These are phyloP conservation scores for Dendrocincla fuliginosa DNA, from an alignment of 2,797 vertebrate genomes.

Conservation along the genomic window DNA sequence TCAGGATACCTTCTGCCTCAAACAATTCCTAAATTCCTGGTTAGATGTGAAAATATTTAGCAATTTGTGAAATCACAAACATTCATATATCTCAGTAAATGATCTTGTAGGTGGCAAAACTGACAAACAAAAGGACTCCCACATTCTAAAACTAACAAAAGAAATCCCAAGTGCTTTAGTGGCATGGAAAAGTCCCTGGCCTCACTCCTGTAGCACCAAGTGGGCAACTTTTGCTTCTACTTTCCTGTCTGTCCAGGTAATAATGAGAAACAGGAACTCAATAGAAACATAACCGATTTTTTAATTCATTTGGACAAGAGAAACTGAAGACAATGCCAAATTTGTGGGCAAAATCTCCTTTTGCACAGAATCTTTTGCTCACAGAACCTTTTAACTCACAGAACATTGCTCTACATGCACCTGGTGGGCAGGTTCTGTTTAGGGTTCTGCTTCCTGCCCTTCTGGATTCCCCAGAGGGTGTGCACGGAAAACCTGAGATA, in stretches of 20 bases:
- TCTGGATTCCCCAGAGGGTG: not conserved
- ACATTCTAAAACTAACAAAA: not conserved
- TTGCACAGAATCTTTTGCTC: not conserved
- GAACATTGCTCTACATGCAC: not conserved
- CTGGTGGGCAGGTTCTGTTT: not conserved
- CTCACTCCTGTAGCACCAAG: not conserved
- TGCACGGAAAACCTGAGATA: not conserved
- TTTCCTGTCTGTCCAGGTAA: not conserved
- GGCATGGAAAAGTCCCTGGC: not conserved
- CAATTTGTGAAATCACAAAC: constrained; percentile 15
- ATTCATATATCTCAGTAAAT: not conserved
- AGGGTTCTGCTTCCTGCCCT: not conserved
- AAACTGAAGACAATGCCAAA: not conserved
- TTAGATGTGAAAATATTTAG: not conserved
- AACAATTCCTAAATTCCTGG: not conserved
- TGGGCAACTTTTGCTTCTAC: not conserved
- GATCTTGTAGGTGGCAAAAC: constrained; percentile 10
- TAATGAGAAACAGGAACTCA: not conserved
- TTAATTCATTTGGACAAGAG: not conserved
- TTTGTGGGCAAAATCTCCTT: not conserved
- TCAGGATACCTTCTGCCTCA: not conserved
- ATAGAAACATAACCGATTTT: not conserved
- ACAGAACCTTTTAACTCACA: not conserved
- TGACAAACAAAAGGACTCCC: not conserved
- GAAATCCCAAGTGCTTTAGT: not conserved